Conservation (phyloP, 2,888 invertebrate species). For the Ephialtes manifestator region DNA sequence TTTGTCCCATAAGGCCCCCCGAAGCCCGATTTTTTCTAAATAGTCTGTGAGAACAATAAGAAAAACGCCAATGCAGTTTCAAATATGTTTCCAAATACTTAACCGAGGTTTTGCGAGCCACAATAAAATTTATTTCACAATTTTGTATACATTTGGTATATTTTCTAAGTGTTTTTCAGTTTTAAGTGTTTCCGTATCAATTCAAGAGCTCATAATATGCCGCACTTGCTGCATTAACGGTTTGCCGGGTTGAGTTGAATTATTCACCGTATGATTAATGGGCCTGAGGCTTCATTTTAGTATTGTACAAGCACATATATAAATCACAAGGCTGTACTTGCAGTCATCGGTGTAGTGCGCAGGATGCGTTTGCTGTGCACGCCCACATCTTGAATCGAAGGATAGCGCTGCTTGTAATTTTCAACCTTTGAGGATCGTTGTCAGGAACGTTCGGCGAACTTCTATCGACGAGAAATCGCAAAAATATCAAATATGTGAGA, state of each 20-base stretch:
- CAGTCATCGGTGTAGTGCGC: neutral
- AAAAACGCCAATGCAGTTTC: no score
- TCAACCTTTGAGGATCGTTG: constrained; percentile 19
- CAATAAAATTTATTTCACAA: no score
- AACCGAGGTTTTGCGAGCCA: no score
- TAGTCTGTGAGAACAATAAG: no score
- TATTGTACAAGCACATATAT: constrained; percentile 1
- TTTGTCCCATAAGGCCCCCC: no score
- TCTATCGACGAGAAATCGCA: constrained; percentile 29
- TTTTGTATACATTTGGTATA: no score
- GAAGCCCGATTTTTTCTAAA: no score
- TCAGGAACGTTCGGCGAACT: constrained; percentile 24
- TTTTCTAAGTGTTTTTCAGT: neutral
- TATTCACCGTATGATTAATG: constrained; percentile 61
- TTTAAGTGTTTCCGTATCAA: neutral
- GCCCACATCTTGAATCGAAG: constrained; percentile 57
- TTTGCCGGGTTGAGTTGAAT: constrained; percentile 48
- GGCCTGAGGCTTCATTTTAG: constrained; percentile 37
- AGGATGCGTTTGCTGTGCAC: constrained; percentile 46
- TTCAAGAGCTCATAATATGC: constrained; percentile 32
- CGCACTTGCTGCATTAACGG: constrained; percentile 53
- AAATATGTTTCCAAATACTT: no score
- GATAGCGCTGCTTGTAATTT: constrained; percentile 53
- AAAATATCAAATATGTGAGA: neutral
- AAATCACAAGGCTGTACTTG: neutral